Conservation (phyloP, 2,113 vertebrate genomes). For the Accipiter virgatus region DNA sequence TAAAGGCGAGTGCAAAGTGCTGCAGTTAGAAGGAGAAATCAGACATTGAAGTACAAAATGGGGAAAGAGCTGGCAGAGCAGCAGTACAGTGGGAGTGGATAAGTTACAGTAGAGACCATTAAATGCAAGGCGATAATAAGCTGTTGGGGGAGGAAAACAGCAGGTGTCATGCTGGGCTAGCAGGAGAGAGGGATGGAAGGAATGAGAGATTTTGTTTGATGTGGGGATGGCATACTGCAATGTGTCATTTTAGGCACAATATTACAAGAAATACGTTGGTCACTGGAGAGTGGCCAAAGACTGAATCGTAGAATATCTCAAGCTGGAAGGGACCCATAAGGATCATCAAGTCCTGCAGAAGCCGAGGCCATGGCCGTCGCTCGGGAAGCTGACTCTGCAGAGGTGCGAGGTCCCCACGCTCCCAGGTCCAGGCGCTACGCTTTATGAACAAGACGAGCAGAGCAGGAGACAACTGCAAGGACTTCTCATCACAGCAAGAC, state of each 20-base stretch:
- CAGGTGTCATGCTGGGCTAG: background rate
- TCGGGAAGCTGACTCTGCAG: background rate
- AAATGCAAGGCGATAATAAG: constrained; percentile 7
- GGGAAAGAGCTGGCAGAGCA: constrained; percentile 15
- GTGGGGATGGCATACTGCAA: background rate
- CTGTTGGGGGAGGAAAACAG: background rate
- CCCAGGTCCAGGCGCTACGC: background rate
- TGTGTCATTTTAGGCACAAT: background rate
- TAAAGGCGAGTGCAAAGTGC: background rate
- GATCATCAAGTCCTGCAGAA: background rate
- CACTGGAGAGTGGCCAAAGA: background rate
- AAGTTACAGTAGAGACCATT: constrained; percentile 9
- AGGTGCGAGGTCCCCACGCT: background rate
- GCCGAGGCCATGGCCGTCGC: background rate
- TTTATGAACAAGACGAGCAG: background rate
- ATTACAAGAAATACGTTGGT: background rate
- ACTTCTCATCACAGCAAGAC: background rate
- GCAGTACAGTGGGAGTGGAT: background rate
- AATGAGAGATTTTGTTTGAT: background rate
- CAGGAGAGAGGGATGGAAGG: background rate
- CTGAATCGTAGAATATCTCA: background rate
- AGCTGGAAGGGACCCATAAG: background rate
- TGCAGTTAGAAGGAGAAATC: constrained; percentile 7
- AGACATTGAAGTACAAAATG: background rate
- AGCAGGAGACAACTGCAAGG: background rate